Evolutionary conservation across 2,113 vertebrate genomes (phyloP).

Genomic region (Hippocampus guttulatus): DNA sequence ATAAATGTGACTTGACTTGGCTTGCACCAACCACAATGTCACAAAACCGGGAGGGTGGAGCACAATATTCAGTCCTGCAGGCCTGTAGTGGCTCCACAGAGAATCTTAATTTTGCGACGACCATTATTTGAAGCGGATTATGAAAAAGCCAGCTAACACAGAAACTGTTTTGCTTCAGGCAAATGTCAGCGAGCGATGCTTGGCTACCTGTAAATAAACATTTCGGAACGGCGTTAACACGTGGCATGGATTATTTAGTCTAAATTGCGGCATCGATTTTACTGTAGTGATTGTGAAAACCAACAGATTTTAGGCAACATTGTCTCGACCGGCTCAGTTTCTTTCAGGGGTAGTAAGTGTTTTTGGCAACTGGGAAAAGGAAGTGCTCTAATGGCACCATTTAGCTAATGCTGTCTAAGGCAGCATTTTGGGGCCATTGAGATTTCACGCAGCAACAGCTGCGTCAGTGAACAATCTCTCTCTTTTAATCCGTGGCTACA

Average conservation of each 20-base stretch:
- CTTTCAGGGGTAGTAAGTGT: slow-evolving; percentile 8
- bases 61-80: no score
- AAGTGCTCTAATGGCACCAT: slow-evolving; percentile 19
- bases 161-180: not conserved
- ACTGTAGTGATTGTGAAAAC: slow-evolving; percentile 9
- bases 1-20: no score
- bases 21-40: not conserved
- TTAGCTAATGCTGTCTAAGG: slow-evolving; percentile 23
- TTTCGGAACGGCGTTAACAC: not conserved
- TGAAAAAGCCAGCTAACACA: not conserved
- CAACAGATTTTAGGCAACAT: slow-evolving; percentile 14
- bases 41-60: no score
- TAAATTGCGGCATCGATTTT: slow-evolving; percentile 22
- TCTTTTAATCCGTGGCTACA: slow-evolving; percentile 2
- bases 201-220: not conserved
- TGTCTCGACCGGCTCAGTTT: slow-evolving; percentile 4
- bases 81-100: no score
- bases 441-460: slow-evolving; percentile 18
- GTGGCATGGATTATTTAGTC: slow-evolving; percentile 6
- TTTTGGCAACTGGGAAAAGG: slow-evolving; percentile 5
- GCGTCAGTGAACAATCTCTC: slow-evolving; percentile 11
- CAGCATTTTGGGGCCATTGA: slow-evolving; percentile 13
- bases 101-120: not conserved
- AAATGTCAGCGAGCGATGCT: not conserved
- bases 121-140: not conserved